These are phyloP conservation scores for Crocallis elinguaria DNA, from an alignment of 2,888 invertebrate species.

Conservation along the genomic window DNA sequence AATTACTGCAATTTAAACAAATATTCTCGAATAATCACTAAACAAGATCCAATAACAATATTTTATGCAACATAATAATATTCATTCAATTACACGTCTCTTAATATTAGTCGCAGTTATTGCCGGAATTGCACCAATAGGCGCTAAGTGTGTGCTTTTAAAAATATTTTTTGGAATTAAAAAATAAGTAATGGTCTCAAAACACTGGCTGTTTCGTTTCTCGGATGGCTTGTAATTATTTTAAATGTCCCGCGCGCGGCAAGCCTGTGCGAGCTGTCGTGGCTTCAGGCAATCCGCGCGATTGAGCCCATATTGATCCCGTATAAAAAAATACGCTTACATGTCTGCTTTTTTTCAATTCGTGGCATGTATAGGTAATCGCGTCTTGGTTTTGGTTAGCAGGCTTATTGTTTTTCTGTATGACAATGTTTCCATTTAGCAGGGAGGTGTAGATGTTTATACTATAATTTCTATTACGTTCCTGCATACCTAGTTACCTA, in stretches of 20 bases:
- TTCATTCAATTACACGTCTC: conserved; percentile 58
- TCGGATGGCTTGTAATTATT: conserved; percentile 85
- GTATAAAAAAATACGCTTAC: conserved; percentile 43
- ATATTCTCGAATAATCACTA: conserved; percentile 39
- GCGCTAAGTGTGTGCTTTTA: conserved; percentile 75
- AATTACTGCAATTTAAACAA: conserved; percentile 36
- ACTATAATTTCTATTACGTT: no score
- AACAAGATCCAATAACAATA: conserved; percentile 47
- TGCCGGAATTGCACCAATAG: conserved; percentile 65
- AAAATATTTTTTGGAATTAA: conserved; percentile 79
- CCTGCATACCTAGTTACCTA: no score
- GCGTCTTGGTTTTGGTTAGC: neutral
- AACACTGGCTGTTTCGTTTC: conserved; percentile 82
- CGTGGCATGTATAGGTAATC: conserved; percentile 7
- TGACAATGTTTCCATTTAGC: no score
- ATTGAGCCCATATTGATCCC: conserved; percentile 78
- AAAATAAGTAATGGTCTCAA: conserved; percentile 84
- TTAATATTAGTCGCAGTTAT: conserved; percentile 71
- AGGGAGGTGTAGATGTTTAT: neutral
- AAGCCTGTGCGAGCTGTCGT: conserved; percentile 44
- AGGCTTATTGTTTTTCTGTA: neutral
- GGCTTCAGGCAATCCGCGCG: conserved; percentile 71
- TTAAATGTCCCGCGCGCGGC: conserved; percentile 82
- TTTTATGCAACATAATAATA: conserved; percentile 48
- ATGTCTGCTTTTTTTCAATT: conserved; percentile 25